Evolutionary conservation across 2,888 invertebrate genomes (phyloP), one percentile per base, ranked within the genome.

Genomic region (Orthosia cruda): DNA sequence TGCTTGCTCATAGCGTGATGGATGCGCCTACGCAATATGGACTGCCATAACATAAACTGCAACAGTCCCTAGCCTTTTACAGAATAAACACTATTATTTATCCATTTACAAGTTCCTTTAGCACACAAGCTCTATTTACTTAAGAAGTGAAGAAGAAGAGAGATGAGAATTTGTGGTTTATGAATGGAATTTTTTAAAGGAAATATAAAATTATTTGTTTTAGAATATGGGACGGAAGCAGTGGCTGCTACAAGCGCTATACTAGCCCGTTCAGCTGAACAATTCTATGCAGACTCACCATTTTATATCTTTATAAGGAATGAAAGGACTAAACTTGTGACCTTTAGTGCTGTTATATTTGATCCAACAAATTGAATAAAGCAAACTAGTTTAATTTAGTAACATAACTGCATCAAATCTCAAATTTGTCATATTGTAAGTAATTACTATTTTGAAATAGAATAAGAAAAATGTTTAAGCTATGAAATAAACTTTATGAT

Each of bases 261-360:
- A 55, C 89, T 98, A 69, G 96, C 97, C 4, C 96, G 97, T 58
- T 94, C 97, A 40, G 95, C 97, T 0, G 86, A 95, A 32, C 85
- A 83, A 52, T 96, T 97, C 79, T 96, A 97, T 77, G 97, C 97
- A 0, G 97, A 98, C 88, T 97, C 97, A 49, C 98, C 98, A 0
- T 98, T 98, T 92, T 95, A 98, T 74, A 98, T 98, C 90, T 98
- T 98, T 90, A 98, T 98, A 80, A 96, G 98, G 81, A 97, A 98
- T 89, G 97, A 98, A 81, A 94, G 95, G 45, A 97, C 98, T 5
- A 97, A 97, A 84, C 94, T 98, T 12, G 97, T 98, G 45, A 96
- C 98, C 62, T 98, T 98, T 91, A 98, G 98, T 97, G 98, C 98
- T 1, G 97, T 97, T 47, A 97, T 98, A 63, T 97, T 97, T 83